Evolutionary conservation across 64 coral and sea anemone species (phyloP).

Genomic region (Trachythela sp.): DNA sequence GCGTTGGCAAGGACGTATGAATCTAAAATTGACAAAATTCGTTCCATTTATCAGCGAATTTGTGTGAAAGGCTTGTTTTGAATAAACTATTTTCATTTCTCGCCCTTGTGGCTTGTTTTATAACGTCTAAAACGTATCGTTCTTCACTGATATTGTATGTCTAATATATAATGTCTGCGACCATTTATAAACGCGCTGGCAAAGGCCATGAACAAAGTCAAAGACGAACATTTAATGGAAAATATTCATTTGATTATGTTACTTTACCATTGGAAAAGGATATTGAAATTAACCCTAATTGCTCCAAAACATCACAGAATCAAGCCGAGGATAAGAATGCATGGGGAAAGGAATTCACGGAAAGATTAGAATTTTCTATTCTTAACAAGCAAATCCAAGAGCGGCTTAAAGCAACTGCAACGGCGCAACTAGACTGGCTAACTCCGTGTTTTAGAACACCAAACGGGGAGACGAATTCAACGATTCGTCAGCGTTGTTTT

Average conservation of each 20-base stretch:
- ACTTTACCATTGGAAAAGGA: background rate
- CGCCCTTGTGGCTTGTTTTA: background rate
- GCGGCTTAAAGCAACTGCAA: background rate
- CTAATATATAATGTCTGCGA: no score
- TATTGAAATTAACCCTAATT: background rate
- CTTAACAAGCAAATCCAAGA: background rate
- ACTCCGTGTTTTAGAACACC: background rate
- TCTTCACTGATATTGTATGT: background rate
- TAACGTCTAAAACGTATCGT: background rate
- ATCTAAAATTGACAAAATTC: background rate
- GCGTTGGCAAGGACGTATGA: background rate
- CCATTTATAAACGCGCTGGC: background rate
- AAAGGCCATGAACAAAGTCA: background rate
- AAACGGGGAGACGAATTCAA: background rate
- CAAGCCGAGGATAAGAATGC: background rate
- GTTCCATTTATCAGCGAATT: background rate
- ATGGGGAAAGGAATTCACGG: background rate
- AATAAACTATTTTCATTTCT: background rate
- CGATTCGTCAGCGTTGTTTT: background rate
- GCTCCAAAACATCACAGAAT: background rate
- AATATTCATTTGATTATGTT: background rate
- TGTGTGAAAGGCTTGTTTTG: background rate
- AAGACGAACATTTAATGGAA: background rate
- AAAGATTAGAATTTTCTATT: background rate
- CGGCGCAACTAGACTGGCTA: background rate